Conservation (phyloP, 1,140 invertebrate species). For the Grapholita molesta region DNA sequence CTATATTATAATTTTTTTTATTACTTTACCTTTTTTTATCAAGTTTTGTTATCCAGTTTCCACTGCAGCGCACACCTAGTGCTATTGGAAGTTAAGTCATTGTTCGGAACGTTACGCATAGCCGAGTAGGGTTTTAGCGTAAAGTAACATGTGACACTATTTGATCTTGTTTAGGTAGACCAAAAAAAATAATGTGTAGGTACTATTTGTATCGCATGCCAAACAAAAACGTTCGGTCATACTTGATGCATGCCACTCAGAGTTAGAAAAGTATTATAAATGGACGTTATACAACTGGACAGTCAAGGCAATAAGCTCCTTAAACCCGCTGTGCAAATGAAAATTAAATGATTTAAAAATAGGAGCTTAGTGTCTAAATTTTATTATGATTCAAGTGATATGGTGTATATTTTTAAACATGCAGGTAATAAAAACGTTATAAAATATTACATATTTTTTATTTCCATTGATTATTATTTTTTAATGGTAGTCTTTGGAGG, state of each 20-base stretch:
- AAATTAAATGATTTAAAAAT: background rate
- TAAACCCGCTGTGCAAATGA: background rate
- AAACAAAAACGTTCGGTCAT: background rate
- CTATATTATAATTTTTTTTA: background rate
- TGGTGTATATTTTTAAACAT: constrained; percentile 15
- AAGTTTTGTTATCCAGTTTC: background rate
- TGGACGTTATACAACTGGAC: background rate
- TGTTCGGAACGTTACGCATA: no score
- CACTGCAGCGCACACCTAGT: background rate
- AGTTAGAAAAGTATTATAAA: background rate
- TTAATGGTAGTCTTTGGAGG: constrained; percentile 23
- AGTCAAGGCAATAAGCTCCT: background rate
- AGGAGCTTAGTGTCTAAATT: background rate
- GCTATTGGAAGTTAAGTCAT: no score
- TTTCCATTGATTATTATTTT: background rate
- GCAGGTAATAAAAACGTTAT: background rate
- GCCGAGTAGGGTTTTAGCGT: background rate
- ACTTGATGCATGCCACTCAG: background rate
- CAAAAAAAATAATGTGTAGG: background rate
- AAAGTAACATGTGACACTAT: background rate
- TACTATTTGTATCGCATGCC: background rate
- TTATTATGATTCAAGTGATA: background rate
- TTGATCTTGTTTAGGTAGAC: background rate
- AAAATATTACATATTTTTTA: background rate
- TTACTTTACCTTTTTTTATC: background rate